phyloP scores from a whole-genome alignment of 2,888 invertebrate genomes.

The Parochlus steinenii region DNA sequence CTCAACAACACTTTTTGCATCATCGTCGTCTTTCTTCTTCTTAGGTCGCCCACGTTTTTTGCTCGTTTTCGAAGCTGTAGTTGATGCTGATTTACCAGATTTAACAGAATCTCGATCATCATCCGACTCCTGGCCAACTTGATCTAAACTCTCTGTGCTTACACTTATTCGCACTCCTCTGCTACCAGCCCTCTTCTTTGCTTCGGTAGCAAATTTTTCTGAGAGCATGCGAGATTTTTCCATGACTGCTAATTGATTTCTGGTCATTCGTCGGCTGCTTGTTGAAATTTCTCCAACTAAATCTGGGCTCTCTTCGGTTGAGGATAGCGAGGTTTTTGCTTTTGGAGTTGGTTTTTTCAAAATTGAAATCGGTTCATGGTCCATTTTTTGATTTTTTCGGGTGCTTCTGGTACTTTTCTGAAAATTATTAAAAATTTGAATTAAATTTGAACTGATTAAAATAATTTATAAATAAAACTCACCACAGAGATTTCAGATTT shows the following conservation, averaged over 20 bases:
- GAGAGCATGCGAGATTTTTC: slow-evolving; percentile 6
- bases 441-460: too few relatives aligned
- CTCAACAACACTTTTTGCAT: slow-evolving; percentile 2
- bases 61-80: neutral
- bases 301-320: slow-evolving; percentile 1
- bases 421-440: too few relatives aligned
- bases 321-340: neutral
- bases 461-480: too few relatives aligned
- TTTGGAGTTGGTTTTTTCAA: neutral
- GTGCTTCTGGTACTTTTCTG: too few relatives aligned
- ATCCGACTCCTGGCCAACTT: neutral
- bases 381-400: slow-evolving; percentile 1
- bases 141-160: too few relatives aligned
- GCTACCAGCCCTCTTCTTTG: too few relatives aligned
- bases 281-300: neutral
- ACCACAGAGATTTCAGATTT: too few relatives aligned
- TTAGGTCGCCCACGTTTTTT: neutral
- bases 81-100: neutral
- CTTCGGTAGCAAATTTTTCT: neutral
- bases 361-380: too few relatives aligned
- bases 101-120: slow-evolving; percentile 8
- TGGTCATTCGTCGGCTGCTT: slow-evolving; percentile 6
- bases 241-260: slow-evolving; percentile 3
- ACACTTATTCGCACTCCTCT: too few relatives aligned
- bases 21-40: neutral